phyloP scores from a whole-genome alignment of 2,113 vertebrate genomes.

The Oostethus manadensis region DNA sequence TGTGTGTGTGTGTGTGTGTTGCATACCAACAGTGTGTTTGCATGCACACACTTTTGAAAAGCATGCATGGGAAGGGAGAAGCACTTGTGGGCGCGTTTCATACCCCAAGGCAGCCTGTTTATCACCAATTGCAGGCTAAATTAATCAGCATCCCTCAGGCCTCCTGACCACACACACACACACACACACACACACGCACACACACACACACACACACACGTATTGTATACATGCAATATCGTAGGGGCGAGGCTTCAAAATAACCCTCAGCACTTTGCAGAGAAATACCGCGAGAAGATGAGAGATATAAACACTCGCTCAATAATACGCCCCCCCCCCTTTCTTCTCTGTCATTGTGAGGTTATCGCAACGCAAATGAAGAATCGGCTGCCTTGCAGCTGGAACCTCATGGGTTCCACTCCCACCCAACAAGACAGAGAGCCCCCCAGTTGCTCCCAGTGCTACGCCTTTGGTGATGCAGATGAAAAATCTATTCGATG shows the following conservation, averaged over 20 bases:
- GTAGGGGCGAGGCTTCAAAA: slow-evolving; percentile 54
- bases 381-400: background rate
- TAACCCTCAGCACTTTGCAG: slow-evolving; percentile 31
- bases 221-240: slow-evolving; percentile 38
- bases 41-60: background rate
- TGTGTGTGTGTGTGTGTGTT: background rate
- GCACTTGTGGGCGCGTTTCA: slow-evolving; percentile 14
- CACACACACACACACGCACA: slow-evolving; percentile 8
- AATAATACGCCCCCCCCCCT: background rate
- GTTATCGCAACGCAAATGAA: background rate
- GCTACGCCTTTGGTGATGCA: too few relatives aligned
- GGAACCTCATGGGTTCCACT: too few relatives aligned
- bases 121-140: slow-evolving; percentile 58
- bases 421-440: too few relatives aligned
- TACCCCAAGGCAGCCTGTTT: slow-evolving; percentile 51
- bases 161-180: slow-evolving; percentile 40
- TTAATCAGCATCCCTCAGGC: slow-evolving; percentile 62
- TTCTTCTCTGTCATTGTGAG: background rate
- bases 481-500: too few relatives aligned
- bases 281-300: slow-evolving; percentile 53
- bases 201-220: slow-evolving; percentile 19
- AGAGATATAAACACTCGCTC: slow-evolving; percentile 24
- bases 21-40: background rate
- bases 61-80: background rate
- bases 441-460: too few relatives aligned